phyloP scores from a whole-genome alignment of 2,888 invertebrate genomes.

The Zhuqinia jingwanae region DNA sequence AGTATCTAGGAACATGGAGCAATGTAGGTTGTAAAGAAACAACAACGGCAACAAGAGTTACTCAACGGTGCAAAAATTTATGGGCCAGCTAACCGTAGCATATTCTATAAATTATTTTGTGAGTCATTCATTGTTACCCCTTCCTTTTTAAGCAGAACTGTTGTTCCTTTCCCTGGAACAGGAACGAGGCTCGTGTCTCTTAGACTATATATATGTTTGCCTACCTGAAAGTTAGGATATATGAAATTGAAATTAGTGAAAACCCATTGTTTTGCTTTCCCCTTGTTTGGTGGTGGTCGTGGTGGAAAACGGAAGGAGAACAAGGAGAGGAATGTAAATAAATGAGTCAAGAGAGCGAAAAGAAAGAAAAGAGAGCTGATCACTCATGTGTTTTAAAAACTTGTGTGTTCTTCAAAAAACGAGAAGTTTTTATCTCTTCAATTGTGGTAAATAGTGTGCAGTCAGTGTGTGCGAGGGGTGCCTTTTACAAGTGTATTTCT shows the following conservation, averaged over 20 bases:
- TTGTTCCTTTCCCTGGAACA: no score
- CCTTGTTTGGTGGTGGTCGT: no score
- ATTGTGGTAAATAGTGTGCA: no score
- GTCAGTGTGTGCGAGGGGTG: no score
- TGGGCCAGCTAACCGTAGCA: background rate
- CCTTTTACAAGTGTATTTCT: no score
- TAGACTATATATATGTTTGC: no score
- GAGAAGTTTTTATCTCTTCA: no score
- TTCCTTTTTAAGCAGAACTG: background rate
- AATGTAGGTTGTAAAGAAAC: background rate
- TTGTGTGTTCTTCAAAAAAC: background rate
- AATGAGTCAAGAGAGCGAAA: background rate
- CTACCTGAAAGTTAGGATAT: no score
- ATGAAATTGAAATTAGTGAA: background rate
- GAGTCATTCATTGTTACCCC: background rate
- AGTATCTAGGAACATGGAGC: no score
- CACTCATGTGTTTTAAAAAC: slow-evolving; percentile 3
- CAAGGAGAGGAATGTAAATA: background rate
- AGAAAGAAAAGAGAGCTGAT: background rate
- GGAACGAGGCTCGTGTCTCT: no score
- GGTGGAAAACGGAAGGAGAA: background rate
- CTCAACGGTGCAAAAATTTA: background rate
- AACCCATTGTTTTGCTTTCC: background rate
- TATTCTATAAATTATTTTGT: slow-evolving; percentile 17
- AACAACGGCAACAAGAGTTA: background rate